Percentiles rank a stretch among this genome's conserved stretches.
phyloP scores from a whole-genome alignment of 1,140 invertebrate genomes.

The Antheraea mylitta region DNA sequence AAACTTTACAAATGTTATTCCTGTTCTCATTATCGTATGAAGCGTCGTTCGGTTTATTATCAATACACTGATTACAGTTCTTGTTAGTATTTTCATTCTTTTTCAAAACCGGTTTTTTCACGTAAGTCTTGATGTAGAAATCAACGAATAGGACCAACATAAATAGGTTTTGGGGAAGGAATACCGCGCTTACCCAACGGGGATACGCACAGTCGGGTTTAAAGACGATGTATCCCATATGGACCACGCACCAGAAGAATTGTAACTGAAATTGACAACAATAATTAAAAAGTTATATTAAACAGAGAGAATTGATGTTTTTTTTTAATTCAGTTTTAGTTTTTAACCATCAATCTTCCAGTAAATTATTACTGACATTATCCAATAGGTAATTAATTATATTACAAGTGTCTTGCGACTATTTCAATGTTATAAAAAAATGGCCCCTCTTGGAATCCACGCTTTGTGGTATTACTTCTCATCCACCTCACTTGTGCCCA shows the following conservation, averaged over 20 bases:
- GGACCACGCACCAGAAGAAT: conserved; percentile 86
- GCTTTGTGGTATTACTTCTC: no score
- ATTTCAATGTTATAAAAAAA: no score
- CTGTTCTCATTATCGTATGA: neutral
- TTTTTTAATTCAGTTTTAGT: no score
- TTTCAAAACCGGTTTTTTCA: conserved; percentile 67
- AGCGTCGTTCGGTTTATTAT: neutral
- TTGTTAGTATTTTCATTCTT: conserved; percentile 15
- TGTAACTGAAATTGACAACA: conserved; percentile 79
- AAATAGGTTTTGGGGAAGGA: conserved; percentile 85
- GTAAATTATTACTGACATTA: no score
- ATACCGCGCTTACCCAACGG: conserved; percentile 77
- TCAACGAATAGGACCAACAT: conserved; percentile 91
- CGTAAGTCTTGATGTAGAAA: conserved; percentile 92
- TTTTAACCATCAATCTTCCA: no score
- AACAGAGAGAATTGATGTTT: no score
- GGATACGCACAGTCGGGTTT: conserved; percentile 87
- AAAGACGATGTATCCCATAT: conserved; percentile 83
- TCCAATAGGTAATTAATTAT: no score
- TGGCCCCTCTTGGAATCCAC: no score
- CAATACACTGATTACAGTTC: neutral
- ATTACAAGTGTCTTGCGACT: no score
- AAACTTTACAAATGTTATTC: neutral
- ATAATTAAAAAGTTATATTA: no score
- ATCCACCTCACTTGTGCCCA: no score